Base-by-base conservation (phyloP, 2,113 vertebrate genomes). In the Australoheros scitulus region DNA sequence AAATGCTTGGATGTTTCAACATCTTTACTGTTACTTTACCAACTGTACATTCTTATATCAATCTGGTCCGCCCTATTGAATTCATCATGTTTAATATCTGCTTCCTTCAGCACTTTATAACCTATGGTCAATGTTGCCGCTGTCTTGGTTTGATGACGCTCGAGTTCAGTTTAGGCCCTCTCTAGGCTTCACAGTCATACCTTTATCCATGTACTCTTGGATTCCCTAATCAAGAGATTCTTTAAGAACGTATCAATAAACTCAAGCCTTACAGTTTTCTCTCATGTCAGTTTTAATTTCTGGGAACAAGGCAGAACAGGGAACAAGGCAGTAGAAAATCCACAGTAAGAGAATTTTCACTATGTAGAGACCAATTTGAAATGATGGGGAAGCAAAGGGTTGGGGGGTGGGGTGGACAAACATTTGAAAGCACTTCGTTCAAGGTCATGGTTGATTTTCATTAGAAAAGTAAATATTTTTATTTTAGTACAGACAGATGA, bases 281-380 rank as follows among this genome's bases (percentile, higher is more conserved):
- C 68, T 32, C 26, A 70, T 72, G 68, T 72, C 68, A 72, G 68
- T 55, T 72, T 72, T 72, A 72, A 72, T 72, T 55, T 72, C 32
- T n/a, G 68, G 47, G 68, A 72, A 55, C 24, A 72, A n/a, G 17
- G 15, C 24, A 52, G 24, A 52, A 52, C 65, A 52, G 43, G 18
- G 50, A 52, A 72, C 43, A 72, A 52, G 65, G 65, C 43, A 70
- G 26, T 72, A 72, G 26, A 55, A 72, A 72, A 72, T 72, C 26
- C 26, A 72, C 18, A 72, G 50, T 34, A 72, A 17, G 52, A 52
- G 68, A 72, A 72, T 34, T 55, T 32, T 11, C 26, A 55, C 18
- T 34, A 72, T 32, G 68, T 8, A 55, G 32, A 17, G 47, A 72
- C 52, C 68, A 72, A 17, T 72, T 72, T 55, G 17, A 72, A 55